phyloP scores from a whole-genome alignment of 2,797 vertebrate species.

The Enteromius afrohamiltoni region DNA sequence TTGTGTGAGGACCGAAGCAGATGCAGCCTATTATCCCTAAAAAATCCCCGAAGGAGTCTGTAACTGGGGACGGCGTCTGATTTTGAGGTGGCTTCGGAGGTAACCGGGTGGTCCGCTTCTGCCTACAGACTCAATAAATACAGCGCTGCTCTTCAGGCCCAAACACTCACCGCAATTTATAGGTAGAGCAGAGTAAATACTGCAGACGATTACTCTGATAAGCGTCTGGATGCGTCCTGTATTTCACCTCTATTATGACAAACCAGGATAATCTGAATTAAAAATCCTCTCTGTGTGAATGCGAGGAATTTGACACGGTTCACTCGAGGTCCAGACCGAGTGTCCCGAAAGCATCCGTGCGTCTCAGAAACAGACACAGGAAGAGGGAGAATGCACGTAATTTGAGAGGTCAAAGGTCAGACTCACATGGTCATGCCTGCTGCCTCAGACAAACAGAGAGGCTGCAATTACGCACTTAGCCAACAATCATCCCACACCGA shows the following conservation, averaged over 20 bases:
- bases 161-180: conserved; percentile 34
- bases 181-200: conserved; percentile 43
- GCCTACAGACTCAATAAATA: conserved; percentile 48
- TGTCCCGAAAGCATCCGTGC: conserved; percentile 26
- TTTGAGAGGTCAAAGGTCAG: conserved; percentile 38
- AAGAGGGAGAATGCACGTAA: not conserved
- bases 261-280: conserved; percentile 29
- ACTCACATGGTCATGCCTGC: conserved; percentile 36
- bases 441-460: conserved; percentile 33
- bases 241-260: conserved; percentile 54
- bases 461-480: conserved; percentile 18
- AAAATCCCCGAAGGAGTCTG: conserved; percentile 2
- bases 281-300: conserved; percentile 26
- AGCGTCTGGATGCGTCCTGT: conserved; percentile 11
- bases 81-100: conserved; percentile 3
- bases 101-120: conserved; percentile 49
- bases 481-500: conserved; percentile 10
- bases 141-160: conserved; percentile 4
- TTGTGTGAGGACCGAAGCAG: conserved; percentile 41
- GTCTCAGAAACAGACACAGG: conserved; percentile 21
- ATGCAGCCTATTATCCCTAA: conserved; percentile 26
- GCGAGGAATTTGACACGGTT: conserved; percentile 37
- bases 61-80: not conserved
- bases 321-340: conserved; percentile 3
- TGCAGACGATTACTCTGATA: conserved; percentile 42